Evolutionary conservation across 2,888 invertebrate genomes (phyloP).

Genomic region (Adelphocoris suturalis): DNA sequence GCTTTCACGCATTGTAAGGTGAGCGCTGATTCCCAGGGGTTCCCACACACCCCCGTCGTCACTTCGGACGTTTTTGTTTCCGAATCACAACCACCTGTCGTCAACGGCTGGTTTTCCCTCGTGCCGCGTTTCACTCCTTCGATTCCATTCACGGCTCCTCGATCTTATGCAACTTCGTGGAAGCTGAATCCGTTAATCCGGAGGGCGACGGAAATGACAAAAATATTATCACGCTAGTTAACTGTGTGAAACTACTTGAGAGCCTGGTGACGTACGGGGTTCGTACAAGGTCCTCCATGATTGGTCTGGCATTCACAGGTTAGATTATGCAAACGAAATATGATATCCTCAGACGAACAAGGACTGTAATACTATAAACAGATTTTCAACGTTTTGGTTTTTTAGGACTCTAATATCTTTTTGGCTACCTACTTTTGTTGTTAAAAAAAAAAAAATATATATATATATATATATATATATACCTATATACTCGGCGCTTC

Average conservation of each 20-base stretch:
- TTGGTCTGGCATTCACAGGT: too few relatives aligned
- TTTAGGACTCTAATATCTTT: too few relatives aligned
- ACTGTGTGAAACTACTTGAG: not conserved
- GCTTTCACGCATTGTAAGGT: slow-evolving; percentile 52
- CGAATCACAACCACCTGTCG: slow-evolving; percentile 23
- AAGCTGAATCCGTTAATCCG: not conserved
- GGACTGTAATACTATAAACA: too few relatives aligned
- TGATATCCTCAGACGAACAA: too few relatives aligned
- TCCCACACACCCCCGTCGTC: not conserved
- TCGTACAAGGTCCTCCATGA: too few relatives aligned
- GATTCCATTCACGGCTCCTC: not conserved
- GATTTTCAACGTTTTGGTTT: too few relatives aligned
- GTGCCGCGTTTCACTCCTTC: slow-evolving; percentile 5
- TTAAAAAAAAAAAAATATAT: too few relatives aligned
- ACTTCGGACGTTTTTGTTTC: slow-evolving; percentile 15
- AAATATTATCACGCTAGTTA: not conserved
- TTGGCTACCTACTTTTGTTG: too few relatives aligned
- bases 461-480: too few relatives aligned
- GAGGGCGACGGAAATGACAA: not conserved
- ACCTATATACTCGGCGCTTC: too few relatives aligned
- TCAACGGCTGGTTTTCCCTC: slow-evolving; percentile 1
- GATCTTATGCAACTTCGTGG: slow-evolving; percentile 42
- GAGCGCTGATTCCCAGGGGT: slow-evolving; percentile 15
- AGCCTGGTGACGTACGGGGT: not conserved
- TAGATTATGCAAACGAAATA: too few relatives aligned